Conservation (phyloP, 2,888 invertebrate genomes). For the Ephialtes manifestator region DNA sequence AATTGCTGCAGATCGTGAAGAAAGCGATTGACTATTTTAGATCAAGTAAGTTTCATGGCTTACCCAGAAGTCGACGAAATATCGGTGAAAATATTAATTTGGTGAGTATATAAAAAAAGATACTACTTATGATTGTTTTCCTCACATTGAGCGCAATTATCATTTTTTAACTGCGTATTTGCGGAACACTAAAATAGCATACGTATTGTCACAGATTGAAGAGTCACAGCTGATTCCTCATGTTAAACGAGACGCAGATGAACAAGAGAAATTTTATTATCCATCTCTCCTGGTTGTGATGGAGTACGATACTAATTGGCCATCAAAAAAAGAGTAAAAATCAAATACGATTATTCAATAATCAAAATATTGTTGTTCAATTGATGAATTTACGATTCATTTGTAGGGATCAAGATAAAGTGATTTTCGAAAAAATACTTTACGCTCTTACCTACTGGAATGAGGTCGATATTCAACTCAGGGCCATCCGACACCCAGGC, state of each 20-base stretch:
- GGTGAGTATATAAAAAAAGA: neutral
- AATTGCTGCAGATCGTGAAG: neutral
- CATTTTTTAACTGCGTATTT: too few relatives aligned
- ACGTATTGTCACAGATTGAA: too few relatives aligned
- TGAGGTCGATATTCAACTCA: neutral
- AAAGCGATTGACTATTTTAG: neutral
- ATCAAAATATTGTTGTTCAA: neutral
- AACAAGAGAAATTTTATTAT: too few relatives aligned
- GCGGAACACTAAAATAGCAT: too few relatives aligned
- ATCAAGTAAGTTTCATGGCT: neutral
- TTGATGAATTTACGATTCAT: too few relatives aligned
- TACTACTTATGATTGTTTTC: too few relatives aligned
- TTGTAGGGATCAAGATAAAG: neutral
- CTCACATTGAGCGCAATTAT: too few relatives aligned
- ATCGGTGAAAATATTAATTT: neutral
- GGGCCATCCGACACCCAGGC: neutral
- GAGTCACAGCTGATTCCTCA: too few relatives aligned
- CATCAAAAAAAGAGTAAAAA: too few relatives aligned
- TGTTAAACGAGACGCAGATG: too few relatives aligned
- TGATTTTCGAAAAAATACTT: neutral
- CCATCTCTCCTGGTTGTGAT: too few relatives aligned
- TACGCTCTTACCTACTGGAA: neutral
- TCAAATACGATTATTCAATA: neutral
- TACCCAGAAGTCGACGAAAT: neutral
- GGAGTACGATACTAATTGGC: too few relatives aligned